Evolutionary conservation across 35 echinoderm and acorn worm genomes (phyloP), one percentile per base, ranked within the genome.

Genomic region (Apostichopus californicus): DNA sequence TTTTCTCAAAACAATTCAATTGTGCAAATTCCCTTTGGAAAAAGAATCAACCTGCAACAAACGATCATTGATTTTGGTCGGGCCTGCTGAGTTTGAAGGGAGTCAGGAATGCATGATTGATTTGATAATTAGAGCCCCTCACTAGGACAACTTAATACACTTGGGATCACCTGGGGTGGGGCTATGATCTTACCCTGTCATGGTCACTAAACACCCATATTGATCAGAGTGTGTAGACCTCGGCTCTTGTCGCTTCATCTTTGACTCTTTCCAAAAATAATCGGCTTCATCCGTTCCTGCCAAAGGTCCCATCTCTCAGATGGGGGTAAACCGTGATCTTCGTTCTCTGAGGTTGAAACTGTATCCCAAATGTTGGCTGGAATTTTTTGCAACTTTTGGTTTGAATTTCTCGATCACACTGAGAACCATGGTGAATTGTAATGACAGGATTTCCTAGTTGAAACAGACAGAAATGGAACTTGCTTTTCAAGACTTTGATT

Each of bases 61-160:
- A 18, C 13, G 80, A 53, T 83, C 80, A 83, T 83, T 83, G 80
- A 83, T 83, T 83, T 55, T 5, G 6, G 12, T 15, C 13, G 12
- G 46, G n/a, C 80, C 80, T 83, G 80, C 80, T 83, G 80, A 18
- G 28, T 4, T 34, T 46, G 46, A 55, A 56, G 15, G 55, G 46
- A 53, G 80, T 18, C 26, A 83, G 80, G 80, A 83, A 83, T 83
- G 80, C 53, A 53, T 17, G 34, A 55, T 83, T 2, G 55, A 83
- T 55, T 83, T 83, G 80, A 55, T 83, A 83, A 83, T 83, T 83
- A 56, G 25, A 83, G 34, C 46, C 80, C 80, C 24, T 56, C 6
- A 83, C 80, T 20, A 11, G 52, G 9, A 55, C 25, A 11, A 17
- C 24, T 68, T 13, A 83, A 83, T 18, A 55, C 80, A 55, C 53